Evolutionary conservation across 2,888 invertebrate genomes (phyloP).

Genomic region (Chouioia cunea): DNA sequence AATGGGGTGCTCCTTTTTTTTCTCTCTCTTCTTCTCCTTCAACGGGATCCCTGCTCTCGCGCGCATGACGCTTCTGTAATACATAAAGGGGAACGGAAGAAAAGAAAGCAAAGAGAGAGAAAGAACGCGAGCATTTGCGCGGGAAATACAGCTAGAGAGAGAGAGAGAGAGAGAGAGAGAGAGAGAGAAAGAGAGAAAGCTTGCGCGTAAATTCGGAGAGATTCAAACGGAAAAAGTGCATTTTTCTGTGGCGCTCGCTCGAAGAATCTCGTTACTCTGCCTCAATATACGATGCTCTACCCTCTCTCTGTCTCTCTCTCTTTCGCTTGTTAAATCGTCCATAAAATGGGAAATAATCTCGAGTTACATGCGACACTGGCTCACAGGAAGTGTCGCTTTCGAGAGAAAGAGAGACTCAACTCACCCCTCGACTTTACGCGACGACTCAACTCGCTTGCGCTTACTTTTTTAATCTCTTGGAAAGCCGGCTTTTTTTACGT

Average conservation of each 20-base stretch:
- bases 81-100: neutral
- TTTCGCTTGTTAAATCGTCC: constrained; percentile 59
- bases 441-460: neutral
- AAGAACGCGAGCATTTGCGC: no score
- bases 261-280: constrained; percentile 20
- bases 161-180: neutral
- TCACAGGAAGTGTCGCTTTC: constrained; percentile 49
- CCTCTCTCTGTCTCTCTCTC: constrained; percentile 11
- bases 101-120: neutral
- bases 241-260: neutral
- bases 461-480: constrained; percentile 23
- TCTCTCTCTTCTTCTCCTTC: neutral
- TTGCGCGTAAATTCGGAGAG: constrained; percentile 14
- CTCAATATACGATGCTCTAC: neutral
- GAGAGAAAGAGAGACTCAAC: neutral
- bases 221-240: neutral
- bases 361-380: constrained; percentile 56
- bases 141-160: neutral
- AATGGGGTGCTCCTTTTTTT: constrained; percentile 57
- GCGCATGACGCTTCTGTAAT: neutral
- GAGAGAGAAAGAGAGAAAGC: neutral
- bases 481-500: constrained; percentile 45
- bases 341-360: constrained; percentile 61
- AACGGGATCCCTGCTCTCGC: constrained; percentile 14
- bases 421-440: neutral